Conservation (phyloP, 2,797 vertebrate species). For the Karalla daura region DNA sequence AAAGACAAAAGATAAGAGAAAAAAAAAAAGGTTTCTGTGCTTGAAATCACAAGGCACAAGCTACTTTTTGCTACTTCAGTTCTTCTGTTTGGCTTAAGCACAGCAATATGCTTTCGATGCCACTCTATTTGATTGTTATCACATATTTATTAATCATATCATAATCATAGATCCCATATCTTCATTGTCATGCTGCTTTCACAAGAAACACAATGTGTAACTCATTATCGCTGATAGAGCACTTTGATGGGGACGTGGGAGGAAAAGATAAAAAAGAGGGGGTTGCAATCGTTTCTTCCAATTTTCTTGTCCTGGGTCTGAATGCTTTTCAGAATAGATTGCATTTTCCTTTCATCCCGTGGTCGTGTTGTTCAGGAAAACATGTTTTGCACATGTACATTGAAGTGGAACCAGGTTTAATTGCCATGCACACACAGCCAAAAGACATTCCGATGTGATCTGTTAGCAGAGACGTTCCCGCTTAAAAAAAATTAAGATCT, state of each 20-base stretch:
- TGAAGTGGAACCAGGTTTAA: conserved; percentile 80
- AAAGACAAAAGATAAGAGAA: neutral
- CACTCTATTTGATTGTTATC: neutral
- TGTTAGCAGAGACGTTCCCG: conserved; percentile 50
- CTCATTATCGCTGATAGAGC: neutral
- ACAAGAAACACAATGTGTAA: neutral
- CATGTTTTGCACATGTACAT: conserved; percentile 79
- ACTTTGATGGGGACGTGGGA: neutral
- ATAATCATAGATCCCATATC: neutral
- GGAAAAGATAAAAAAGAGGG: neutral
- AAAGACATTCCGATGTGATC: conserved; percentile 69
- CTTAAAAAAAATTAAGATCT: conserved; percentile 53
- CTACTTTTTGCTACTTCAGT: neutral
- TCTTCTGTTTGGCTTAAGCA: neutral
- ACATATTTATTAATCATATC: neutral
- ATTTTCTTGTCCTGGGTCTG: conserved; percentile 34
- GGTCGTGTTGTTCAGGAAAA: conserved; percentile 73
- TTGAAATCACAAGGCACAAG: neutral
- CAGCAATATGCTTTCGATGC: neutral
- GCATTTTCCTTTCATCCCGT: conserved; percentile 56
- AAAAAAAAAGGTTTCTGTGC: neutral
- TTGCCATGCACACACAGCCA: conserved; percentile 69
- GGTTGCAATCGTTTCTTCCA: conserved; percentile 10
- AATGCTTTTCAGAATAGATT: conserved; percentile 47
- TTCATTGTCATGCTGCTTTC: neutral